Evolutionary conservation across 2,113 vertebrate genomes (phyloP).

Genomic region (Taxidea taxus): DNA sequence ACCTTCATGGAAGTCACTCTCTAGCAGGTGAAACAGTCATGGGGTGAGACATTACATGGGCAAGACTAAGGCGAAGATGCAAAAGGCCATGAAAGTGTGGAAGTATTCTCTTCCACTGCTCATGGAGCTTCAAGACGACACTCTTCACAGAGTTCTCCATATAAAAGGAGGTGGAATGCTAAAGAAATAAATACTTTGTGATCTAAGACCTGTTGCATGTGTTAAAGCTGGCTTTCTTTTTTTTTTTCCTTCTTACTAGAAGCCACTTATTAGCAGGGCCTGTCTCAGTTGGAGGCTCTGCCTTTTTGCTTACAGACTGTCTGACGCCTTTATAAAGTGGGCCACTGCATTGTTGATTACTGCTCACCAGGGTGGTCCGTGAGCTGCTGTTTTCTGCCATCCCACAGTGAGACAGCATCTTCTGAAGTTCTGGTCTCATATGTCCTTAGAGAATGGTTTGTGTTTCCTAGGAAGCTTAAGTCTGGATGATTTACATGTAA

Average conservation of each 20-base stretch:
- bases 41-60: background rate
- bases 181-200: background rate
- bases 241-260: background rate
- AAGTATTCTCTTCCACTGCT: background rate
- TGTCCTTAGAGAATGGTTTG: slow-evolving; percentile 73
- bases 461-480: slow-evolving; percentile 69
- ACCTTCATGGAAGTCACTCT: background rate
- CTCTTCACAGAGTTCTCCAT: background rate
- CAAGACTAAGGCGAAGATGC: background rate
- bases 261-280: slow-evolving; percentile 61
- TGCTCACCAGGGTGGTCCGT: slow-evolving; percentile 71
- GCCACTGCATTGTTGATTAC: slow-evolving; percentile 77
- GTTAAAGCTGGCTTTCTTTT: background rate
- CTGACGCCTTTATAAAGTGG: slow-evolving; percentile 73
- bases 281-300: slow-evolving; percentile 63
- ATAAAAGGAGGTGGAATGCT: background rate
- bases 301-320: slow-evolving; percentile 74
- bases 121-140: background rate
- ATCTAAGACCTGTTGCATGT: slow-evolving; percentile 26
- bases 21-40: background rate
- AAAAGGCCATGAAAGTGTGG: background rate
- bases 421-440: slow-evolving; percentile 68
- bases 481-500: slow-evolving; percentile 71
- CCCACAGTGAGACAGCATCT: slow-evolving; percentile 72
- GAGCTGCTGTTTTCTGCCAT: slow-evolving; percentile 58